Percentiles rank a stretch among this genome's conserved stretches.
Conservation (phyloP, 2,797 vertebrate genomes). For the Eremophila alpestris region DNA sequence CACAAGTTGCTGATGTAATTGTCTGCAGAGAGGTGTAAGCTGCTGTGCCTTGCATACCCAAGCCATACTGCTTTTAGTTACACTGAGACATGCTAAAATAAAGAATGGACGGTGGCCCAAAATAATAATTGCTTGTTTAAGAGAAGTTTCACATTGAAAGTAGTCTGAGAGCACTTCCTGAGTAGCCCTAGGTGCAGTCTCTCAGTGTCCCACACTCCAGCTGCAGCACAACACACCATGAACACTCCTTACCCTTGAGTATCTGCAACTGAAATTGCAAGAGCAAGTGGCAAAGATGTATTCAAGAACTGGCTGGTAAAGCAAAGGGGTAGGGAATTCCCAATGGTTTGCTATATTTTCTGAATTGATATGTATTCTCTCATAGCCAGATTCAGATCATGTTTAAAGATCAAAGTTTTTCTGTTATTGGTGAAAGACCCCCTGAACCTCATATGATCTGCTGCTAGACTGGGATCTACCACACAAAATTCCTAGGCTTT, state of each 20-base stretch:
- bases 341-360: neutral
- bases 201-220: fast-evolving
- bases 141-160: neutral
- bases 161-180: neutral
- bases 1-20: neutral
- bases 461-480: neutral
- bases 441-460: neutral
- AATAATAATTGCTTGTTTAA: neutral
- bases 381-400: neutral
- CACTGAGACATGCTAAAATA: neutral
- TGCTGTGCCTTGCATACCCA: neutral
- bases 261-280: neutral
- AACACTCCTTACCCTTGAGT: neutral
- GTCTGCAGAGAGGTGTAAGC: neutral
- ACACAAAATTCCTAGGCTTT: neutral
- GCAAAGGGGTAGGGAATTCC: neutral
- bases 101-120: neutral
- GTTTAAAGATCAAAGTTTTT: neutral
- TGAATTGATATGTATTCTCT: neutral
- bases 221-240: neutral
- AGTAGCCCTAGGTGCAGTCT: neutral
- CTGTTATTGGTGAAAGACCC: neutral
- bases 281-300: neutral
- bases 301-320: neutral
- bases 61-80: neutral